These are phyloP conservation scores for Agrenia bidenticulata DNA, from an alignment of 2,888 invertebrate species.

Conservation along the genomic window DNA sequence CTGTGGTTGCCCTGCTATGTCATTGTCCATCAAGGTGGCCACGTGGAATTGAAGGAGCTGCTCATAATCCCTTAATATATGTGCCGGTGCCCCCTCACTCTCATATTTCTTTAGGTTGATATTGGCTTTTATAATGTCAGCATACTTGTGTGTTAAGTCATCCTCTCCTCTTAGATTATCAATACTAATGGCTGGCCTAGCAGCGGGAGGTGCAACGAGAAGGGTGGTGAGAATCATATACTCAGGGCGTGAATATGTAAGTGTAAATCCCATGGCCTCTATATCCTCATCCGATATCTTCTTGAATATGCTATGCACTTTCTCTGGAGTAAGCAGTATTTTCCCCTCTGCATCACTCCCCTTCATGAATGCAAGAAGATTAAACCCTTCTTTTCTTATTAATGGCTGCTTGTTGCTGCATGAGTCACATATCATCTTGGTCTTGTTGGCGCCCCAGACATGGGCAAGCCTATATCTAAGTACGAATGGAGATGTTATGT, in stretches of 20 bases:
- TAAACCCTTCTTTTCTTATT: neutral
- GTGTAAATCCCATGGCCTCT: constrained; percentile 90
- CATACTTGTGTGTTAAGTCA: constrained; percentile 97
- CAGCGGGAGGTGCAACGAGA: constrained; percentile 94
- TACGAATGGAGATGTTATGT: too few species aligned
- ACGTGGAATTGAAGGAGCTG: constrained; percentile 98
- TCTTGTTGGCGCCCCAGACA: too few species aligned
- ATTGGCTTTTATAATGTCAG: constrained; percentile 97
- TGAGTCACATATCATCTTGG: too few species aligned
- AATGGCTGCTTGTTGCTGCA: too few species aligned
- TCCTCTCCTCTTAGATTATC: constrained; percentile 97
- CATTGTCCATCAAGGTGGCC: constrained; percentile 96
- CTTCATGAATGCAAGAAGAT: constrained; percentile 77
- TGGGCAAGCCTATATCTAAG: too few species aligned
- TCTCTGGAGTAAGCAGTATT: constrained; percentile 87
- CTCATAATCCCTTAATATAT: constrained; percentile 94
- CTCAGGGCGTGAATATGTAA: constrained; percentile 94
- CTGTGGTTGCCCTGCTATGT: constrained; percentile 95
- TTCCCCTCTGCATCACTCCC: constrained; percentile 97
- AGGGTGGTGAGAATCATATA: constrained; percentile 99
- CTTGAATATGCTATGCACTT: constrained; percentile 95
- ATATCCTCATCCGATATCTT: constrained; percentile 96
- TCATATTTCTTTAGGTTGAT: constrained; percentile 94
- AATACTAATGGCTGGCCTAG: constrained; percentile 98
- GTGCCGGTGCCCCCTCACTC: constrained; percentile 93